phyloP scores from a whole-genome alignment of 37 sponge, comb jelly and placozoan species.

The Crambe crambe region DNA sequence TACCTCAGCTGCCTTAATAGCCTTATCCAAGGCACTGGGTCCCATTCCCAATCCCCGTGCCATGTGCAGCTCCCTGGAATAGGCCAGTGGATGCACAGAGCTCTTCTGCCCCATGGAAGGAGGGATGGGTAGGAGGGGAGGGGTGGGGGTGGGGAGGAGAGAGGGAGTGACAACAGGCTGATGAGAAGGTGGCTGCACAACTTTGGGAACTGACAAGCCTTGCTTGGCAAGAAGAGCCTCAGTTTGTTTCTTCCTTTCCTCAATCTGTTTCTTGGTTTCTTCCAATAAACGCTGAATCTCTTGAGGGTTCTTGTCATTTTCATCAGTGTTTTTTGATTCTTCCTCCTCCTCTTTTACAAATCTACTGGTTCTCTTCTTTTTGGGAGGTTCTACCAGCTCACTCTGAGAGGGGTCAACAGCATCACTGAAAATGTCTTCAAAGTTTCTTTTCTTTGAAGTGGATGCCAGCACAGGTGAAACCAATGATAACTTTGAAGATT shows the following conservation, averaged over 20 bases:
- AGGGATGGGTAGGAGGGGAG: not conserved
- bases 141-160: not conserved
- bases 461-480: too few relatives aligned
- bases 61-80: not conserved
- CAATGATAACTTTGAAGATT: conserved; percentile 45
- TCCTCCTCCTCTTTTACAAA: conserved; percentile 15
- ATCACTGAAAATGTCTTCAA: not conserved
- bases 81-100: not conserved
- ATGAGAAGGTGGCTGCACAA: conserved; percentile 1
- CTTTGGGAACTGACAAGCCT: not conserved
- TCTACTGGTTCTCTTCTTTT: conserved; percentile 40
- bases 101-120: not conserved
- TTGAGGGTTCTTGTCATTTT: not conserved
- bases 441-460: conserved; percentile 7
- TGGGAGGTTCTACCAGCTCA: not conserved
- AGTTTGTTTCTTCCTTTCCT: conserved; percentile 67
- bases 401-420: not conserved
- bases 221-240: conserved; percentile 20
- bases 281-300: conserved; percentile 60
- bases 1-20: conserved; percentile 73
- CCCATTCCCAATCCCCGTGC: not conserved
- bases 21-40: conserved; percentile 26
- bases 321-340: not conserved
- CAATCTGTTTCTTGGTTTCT: conserved; percentile 76
- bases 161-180: conserved; percentile 1